Evolutionary conservation across 2,888 invertebrate genomes (phyloP).

Genomic region (Dryomyza anilis): DNA sequence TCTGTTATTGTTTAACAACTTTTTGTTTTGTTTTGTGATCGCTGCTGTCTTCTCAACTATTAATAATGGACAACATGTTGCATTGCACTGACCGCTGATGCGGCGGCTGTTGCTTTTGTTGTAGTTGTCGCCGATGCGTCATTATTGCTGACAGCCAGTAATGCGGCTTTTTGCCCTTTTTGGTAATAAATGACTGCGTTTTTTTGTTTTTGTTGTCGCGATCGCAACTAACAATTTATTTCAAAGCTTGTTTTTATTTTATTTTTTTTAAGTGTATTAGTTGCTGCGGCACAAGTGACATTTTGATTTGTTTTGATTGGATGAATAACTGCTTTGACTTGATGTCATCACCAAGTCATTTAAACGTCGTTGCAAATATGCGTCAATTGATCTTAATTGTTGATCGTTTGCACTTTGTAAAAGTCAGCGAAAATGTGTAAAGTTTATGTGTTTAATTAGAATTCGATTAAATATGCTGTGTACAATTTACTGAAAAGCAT

Average conservation of each 20-base stretch:
- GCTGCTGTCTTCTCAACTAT: conserved; percentile 17
- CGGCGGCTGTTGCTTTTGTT: conserved; percentile 10
- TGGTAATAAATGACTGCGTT: conserved; percentile 4
- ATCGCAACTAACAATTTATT: too few species aligned
- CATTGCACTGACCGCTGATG: conserved; percentile 15
- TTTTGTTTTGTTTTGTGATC: too few species aligned
- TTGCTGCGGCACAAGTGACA: too few species aligned
- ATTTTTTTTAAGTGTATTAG: background rate
- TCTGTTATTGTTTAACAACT: conserved; percentile 18
- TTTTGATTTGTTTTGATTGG: conserved; percentile 40
- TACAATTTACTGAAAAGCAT: too few species aligned
- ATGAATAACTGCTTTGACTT: conserved; percentile 40
- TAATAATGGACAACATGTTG: conserved; percentile 4
- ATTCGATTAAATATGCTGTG: too few species aligned
- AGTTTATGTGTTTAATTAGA: too few species aligned
- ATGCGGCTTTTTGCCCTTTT: conserved; percentile 23
- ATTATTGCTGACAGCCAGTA: conserved; percentile 20
- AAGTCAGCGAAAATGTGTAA: too few species aligned
- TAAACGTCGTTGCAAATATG: too few species aligned
- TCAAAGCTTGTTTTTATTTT: background rate
- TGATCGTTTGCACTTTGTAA: background rate
- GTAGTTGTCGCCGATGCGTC: conserved; percentile 7
- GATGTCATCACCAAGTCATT: conserved; percentile 45
- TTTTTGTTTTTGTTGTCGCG: conserved; percentile 6
- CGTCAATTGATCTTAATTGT: background rate